Evolutionary conservation across 2,888 invertebrate species (phyloP), one percentile per base, ranked within the genome.

Genomic region (Cerceris ruficornis): DNA sequence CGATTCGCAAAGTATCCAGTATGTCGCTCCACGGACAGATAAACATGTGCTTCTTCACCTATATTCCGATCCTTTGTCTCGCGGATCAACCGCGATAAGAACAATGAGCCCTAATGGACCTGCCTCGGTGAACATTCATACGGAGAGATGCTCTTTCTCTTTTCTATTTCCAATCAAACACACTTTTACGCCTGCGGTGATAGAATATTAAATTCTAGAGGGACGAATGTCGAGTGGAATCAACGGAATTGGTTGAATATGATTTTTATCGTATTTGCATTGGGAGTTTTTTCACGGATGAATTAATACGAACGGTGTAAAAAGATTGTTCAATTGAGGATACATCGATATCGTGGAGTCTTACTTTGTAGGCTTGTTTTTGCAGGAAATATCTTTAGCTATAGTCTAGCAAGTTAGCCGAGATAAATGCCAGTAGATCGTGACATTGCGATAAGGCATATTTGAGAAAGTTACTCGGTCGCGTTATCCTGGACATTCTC

Each of bases 1-100:
- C 86, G 86, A 86, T 84, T 83, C 64, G 67, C 42, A 71, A 80
- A 86, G 62, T 78, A 82, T 75, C 75, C 80, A 15, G 49, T 72
- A 69, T 59, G 64, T n/a, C 66, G 60, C 28, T 28, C 28, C 28
- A 59, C 55, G 52, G 55, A 55, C 50, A 65, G 70, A 77, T 77
- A 79, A 82, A 82, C 76, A 64, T 46, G 69, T 46, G 65, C 54
- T 65, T 60, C 17, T 17, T 66, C 49, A 11, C 13, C 46, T 15
- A 15, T 11, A 11, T 46, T 60, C 66, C 14, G 28, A 14, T 49
- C 42, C 2, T 55, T 15, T 28, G 50, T 28, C 41, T 66, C 64
- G 43, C 17, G 28, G n/a, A n/a, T 52, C 52, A 14, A 13, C 59
- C 57, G 7, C 49, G 43, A 46, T 6, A 8, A n/a, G 59, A 41